A percentile compares a stretch with the other conserved stretches of the same genome.
Conservation (phyloP, 2,888 invertebrate genomes). For the Tachina grossa region DNA sequence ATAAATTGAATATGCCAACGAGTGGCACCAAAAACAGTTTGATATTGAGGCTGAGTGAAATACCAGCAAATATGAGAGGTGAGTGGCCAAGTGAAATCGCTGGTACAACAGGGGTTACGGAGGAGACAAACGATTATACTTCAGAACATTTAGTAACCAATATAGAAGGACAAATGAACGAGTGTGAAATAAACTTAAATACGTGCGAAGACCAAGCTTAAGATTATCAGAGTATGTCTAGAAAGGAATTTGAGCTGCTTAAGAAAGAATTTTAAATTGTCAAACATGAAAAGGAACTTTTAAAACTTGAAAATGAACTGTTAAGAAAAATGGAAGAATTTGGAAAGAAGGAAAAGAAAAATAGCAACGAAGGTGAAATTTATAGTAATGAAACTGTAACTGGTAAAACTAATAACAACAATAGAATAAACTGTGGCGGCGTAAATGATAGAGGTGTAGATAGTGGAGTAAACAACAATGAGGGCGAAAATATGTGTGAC, state of each 20-base stretch:
- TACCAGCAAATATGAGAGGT: slow-evolving; percentile 22
- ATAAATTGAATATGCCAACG: slow-evolving; percentile 31
- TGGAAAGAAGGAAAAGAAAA: neutral
- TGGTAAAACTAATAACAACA: neutral
- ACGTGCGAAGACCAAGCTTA: neutral
- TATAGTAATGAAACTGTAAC: neutral
- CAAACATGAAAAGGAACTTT: slow-evolving; percentile 10
- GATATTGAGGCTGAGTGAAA: slow-evolving; percentile 21
- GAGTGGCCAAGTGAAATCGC: slow-evolving; percentile 10
- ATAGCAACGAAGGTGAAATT: neutral
- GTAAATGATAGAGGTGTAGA: neutral
- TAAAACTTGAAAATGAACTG: slow-evolving; percentile 37
- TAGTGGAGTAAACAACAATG: too few relatives aligned
- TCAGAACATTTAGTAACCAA: neutral
- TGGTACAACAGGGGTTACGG: neutral
- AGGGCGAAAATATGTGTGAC: too few relatives aligned
- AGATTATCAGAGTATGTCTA: neutral
- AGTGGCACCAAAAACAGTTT: slow-evolving; percentile 16
- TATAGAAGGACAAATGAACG: neutral
- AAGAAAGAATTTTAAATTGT: slow-evolving; percentile 22
- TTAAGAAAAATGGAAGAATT: slow-evolving; percentile 26
- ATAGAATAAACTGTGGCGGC: neutral
- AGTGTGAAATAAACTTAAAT: neutral
- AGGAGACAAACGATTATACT: neutral
- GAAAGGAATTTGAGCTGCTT: neutral